Evolutionary conservation across 2,113 vertebrate genomes (phyloP).

Genomic region (Melanotaenia duboulayi): DNA sequence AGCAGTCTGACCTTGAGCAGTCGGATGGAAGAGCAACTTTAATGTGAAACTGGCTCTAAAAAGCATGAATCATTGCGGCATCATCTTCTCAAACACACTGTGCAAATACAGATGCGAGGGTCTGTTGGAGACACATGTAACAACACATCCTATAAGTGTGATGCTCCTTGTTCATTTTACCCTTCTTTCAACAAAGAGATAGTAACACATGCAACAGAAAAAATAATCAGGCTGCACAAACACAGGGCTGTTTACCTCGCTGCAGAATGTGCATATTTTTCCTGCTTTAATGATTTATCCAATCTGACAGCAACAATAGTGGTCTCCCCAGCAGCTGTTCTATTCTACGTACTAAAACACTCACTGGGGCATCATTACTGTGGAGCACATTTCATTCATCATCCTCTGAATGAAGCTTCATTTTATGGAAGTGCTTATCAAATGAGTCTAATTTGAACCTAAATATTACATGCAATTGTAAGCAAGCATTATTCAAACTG

Average conservation of each 20-base stretch:
- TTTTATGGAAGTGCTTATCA: constrained; percentile 14
- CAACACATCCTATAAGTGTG: neutral
- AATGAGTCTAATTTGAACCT: constrained; percentile 11
- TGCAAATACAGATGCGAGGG: neutral
- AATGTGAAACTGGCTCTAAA: constrained; percentile 28
- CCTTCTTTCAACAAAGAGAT: neutral
- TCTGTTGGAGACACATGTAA: neutral
- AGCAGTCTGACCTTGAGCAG: constrained; percentile 55
- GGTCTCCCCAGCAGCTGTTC: constrained; percentile 27
- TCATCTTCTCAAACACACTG: neutral
- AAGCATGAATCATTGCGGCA: constrained; percentile 11
- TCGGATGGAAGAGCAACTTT: constrained; percentile 9
- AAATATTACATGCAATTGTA: neutral
- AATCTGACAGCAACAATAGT: constrained; percentile 40
- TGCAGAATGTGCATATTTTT: constrained; percentile 38
- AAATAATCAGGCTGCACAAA: constrained; percentile 43
- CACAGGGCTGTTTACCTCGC: constrained; percentile 14
- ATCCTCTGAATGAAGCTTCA: constrained; percentile 32
- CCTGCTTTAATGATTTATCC: constrained; percentile 29
- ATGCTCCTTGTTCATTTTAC: neutral
- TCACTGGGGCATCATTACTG: constrained; percentile 26
- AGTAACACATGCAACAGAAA: constrained; percentile 13
- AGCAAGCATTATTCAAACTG: neutral
- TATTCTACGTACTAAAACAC: constrained; percentile 19
- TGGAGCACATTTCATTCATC: constrained; percentile 32